phyloP scores from a whole-genome alignment of 2,888 invertebrate species.

The Heteromurus nitidus region DNA sequence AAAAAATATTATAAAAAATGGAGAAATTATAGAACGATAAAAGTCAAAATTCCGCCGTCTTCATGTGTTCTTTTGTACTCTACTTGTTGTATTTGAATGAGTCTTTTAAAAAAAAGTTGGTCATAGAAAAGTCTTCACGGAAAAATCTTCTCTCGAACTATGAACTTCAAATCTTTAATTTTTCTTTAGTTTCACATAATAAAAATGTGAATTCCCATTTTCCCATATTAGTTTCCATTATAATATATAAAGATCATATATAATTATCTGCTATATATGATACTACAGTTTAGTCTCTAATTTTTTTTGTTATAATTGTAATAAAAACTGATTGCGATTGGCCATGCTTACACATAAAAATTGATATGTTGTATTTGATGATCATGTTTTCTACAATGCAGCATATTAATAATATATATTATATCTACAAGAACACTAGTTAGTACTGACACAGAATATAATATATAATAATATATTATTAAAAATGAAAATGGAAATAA shows the following conservation, averaged over 20 bases:
- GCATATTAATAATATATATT: neutral
- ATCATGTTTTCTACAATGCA: constrained; percentile 18
- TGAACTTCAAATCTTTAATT: too few species aligned
- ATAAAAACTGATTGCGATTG: neutral
- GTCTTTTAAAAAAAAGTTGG: constrained; percentile 44
- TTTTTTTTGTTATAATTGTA: neutral
- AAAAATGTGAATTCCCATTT: neutral
- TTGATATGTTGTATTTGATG: neutral
- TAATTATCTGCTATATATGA: neutral
- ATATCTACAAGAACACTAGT: neutral
- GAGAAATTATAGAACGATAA: constrained; percentile 44
- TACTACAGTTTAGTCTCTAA: neutral
- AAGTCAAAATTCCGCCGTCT: constrained; percentile 57
- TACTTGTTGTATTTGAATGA: constrained; percentile 57
- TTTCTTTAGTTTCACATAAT: too few species aligned
- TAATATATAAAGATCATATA: neutral
- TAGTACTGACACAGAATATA: neutral
- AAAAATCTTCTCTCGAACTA: too few species aligned
- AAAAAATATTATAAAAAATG: constrained; percentile 38
- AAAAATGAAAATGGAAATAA: constrained; percentile 30
- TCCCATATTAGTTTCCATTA: neutral
- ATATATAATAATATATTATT: constrained; percentile 22
- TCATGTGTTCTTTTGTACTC: constrained; percentile 59
- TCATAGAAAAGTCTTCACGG: constrained; percentile 1
- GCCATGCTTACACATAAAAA: neutral